Evolutionary conservation across 2,888 invertebrate species (phyloP).

Genomic region (Congeria kusceri): DNA sequence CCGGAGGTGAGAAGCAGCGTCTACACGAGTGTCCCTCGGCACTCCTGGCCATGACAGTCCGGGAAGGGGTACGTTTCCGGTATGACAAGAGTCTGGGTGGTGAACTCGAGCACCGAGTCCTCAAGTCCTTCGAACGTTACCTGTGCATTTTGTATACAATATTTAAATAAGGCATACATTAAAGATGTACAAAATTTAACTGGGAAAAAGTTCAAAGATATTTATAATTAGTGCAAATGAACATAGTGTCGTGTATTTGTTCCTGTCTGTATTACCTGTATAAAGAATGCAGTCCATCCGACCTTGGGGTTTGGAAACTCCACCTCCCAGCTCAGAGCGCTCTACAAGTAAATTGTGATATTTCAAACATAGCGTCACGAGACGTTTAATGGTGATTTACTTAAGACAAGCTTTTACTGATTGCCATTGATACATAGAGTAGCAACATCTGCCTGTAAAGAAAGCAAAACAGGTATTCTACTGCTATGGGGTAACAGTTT

Average conservation of each 20-base stretch:
- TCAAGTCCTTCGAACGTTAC: slow-evolving; percentile 66
- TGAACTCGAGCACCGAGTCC: slow-evolving; percentile 65
- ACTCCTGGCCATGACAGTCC: slow-evolving; percentile 69
- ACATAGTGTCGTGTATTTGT: no score
- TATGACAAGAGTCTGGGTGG: slow-evolving; percentile 74
- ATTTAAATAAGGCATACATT: no score
- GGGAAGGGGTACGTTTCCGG: slow-evolving; percentile 74
- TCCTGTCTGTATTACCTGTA: slow-evolving; percentile 58
- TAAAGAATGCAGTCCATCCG: slow-evolving; percentile 75
- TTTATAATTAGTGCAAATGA: background rate
- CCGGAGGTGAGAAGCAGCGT: background rate
- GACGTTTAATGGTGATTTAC: no score
- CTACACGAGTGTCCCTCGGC: slow-evolving; percentile 70
- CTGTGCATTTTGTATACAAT: slow-evolving; percentile 17
- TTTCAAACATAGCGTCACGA: no score
- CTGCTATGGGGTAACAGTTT: no score
- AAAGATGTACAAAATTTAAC: no score
- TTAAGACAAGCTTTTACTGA: no score
- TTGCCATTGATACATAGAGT: no score
- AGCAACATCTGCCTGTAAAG: no score
- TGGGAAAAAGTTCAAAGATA: no score
- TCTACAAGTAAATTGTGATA: slow-evolving; percentile 31
- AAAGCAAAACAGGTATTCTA: no score
- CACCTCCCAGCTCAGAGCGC: slow-evolving; percentile 64
- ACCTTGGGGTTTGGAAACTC: slow-evolving; percentile 61